Base-by-base conservation (phyloP, 2,888 invertebrate species). In the Melinopterus prodromus region DNA sequence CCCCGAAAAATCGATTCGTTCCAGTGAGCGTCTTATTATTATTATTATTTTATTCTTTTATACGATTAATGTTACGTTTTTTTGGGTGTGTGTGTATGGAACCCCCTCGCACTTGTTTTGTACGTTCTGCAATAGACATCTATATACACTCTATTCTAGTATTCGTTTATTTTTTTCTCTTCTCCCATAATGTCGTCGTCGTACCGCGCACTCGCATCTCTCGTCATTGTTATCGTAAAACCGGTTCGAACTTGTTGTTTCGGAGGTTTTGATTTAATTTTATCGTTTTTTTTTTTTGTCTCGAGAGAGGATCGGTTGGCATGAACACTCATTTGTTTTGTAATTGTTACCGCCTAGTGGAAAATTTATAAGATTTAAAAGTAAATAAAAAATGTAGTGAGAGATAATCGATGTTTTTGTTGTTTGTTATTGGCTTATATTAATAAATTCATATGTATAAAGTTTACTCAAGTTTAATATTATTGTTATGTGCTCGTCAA, bases 41-140 rank as follows among this genome's bases (percentile, higher is more conserved):
- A 53, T 53, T 53, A 53, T 53, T 53, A 53, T 53, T 53, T 53
- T 53, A 53, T 53, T 53, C 53, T 53, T 53, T 53, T 53, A 53
- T 53, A 53, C 53, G 53, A 53, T 53, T 53, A 53, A 53, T 53
- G 53, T 53, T 53, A 53, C 53, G 53, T 53, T 53, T 53, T 53
- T 53, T 53, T 7, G 53, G 53, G 26, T 26, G 26, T 53, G 53
- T 53, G 7, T 53, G 53, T 53, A 53, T 53, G 53, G 53, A 53
- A 53, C 53, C 53, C 53, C 53, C 53, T 53, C 9, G 53, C 53
- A 53, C 53, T 53, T 53, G 53, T 53, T 53, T 53, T 53, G 53
- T 53, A 53, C 53, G 53, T 53, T 53, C 53, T 53, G 53, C 53
- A 53, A 53, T 53, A 53, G 53, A 53, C 53, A 7, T 53, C 53